phyloP scores from a whole-genome alignment of 2,797 vertebrate genomes.

The Acanthornis magna region DNA sequence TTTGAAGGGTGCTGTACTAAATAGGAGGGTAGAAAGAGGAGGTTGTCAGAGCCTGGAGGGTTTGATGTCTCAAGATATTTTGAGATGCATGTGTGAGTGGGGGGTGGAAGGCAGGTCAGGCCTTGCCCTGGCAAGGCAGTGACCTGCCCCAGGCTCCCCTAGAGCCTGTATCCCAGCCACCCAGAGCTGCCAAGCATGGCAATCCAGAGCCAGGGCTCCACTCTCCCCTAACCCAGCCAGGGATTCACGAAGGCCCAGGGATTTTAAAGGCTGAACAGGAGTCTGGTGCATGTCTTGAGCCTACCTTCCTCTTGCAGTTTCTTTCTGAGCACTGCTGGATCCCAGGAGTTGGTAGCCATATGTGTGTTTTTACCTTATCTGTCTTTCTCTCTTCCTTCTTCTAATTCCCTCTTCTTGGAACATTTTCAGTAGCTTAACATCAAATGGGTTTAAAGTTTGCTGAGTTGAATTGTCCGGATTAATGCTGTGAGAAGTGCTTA shows the following conservation, averaged over 20 bases:
- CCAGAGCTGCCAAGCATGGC: neutral
- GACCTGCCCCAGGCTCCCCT: neutral
- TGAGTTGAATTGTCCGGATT: neutral
- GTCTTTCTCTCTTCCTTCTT: neutral
- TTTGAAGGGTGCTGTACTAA: neutral
- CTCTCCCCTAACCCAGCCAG: no score
- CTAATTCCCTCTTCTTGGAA: neutral
- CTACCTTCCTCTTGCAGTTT: fast-evolving
- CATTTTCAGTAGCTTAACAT: neutral
- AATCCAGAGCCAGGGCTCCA: neutral
- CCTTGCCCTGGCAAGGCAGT: neutral
- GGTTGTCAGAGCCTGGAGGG: neutral
- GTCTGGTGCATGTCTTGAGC: fast-evolving
- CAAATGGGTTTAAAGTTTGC: neutral
- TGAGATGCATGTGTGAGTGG: no score
- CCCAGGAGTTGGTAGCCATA: neutral
- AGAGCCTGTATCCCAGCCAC: no score
- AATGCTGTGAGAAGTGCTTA: neutral
- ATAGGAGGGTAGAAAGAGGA: neutral
- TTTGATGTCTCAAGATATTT: neutral
- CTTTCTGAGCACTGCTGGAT: neutral
- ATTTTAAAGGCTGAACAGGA: neutral
- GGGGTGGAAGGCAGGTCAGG: neutral
- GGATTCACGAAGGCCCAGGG: fast-evolving
- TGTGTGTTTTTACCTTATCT: neutral